Percentiles rank a stretch among this genome's conserved stretches.
phyloP scores from a whole-genome alignment of 2,113 vertebrate species.

The Crotalus viridis region DNA sequence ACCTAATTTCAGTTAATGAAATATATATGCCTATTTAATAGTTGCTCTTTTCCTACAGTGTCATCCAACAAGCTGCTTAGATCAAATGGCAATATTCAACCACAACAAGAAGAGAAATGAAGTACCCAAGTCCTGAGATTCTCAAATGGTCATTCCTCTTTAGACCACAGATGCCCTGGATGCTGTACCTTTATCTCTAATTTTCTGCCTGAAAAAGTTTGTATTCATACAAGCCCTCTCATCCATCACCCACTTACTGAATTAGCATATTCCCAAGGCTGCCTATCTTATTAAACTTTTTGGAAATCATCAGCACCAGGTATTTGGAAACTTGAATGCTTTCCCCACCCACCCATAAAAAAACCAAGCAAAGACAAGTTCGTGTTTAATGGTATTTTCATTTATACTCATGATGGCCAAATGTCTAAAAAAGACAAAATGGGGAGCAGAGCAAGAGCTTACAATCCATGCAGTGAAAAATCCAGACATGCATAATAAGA shows the following conservation, averaged over 20 bases:
- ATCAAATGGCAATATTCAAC: background rate
- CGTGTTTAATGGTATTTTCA: conserved; percentile 13
- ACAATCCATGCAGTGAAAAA: conserved; percentile 44
- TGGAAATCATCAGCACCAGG: background rate
- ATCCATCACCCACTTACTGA: background rate
- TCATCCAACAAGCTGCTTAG: background rate
- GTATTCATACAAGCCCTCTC: background rate
- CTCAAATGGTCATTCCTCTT: background rate
- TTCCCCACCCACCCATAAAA: background rate
- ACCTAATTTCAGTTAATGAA: background rate
- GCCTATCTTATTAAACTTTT: background rate
- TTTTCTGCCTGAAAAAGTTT: background rate
- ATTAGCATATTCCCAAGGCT: too few relatives aligned
- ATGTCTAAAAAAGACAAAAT: background rate
- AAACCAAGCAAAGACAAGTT: background rate
- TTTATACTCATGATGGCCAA: conserved; percentile 30
- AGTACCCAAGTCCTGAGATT: background rate
- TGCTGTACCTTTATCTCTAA: background rate
- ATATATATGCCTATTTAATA: background rate
- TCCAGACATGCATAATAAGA: conserved; percentile 38
- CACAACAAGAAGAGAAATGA: background rate
- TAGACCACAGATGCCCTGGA: background rate
- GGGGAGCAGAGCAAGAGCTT: conserved; percentile 33
- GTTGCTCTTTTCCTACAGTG: background rate
- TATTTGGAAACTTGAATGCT: background rate